These are phyloP conservation scores for Tinea semifulvella DNA, from an alignment of 2,888 invertebrate genomes.

Conservation along the genomic window DNA sequence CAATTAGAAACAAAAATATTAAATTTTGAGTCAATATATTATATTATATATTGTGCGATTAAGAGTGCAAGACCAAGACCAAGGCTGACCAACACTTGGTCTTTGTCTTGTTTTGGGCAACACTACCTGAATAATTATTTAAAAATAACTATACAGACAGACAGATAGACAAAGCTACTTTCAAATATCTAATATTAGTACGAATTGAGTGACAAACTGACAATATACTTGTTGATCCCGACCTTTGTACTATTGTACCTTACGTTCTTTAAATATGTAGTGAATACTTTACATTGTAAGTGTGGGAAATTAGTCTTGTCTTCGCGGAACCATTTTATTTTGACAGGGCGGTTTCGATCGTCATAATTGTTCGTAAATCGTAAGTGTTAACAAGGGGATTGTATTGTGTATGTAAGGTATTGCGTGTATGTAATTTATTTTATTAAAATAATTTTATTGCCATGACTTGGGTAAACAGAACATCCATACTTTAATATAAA, in stretches of 20 bases:
- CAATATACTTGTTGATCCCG: constrained; percentile 2
- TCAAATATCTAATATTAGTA: not conserved
- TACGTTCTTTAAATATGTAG: constrained; percentile 1
- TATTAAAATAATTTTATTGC: constrained; percentile 57
- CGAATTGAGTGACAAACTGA: not conserved
- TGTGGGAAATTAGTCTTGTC: constrained; percentile 53
- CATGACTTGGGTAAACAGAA: constrained; percentile 62
- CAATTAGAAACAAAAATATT: no score
- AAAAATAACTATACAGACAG: not conserved
- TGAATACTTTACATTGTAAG: constrained; percentile 30
- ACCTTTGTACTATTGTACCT: not conserved
- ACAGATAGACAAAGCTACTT: not conserved
- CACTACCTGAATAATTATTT: no score
- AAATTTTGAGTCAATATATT: no score
- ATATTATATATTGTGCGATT: no score
- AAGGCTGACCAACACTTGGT: no score
- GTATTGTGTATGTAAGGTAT: constrained; percentile 43
- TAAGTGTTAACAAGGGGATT: constrained; percentile 42
- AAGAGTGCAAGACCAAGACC: no score
- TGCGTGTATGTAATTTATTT: constrained; percentile 51
- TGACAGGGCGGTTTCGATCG: constrained; percentile 56
- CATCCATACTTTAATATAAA: no score
- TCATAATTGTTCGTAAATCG: constrained; percentile 39
- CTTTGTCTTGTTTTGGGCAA: no score
- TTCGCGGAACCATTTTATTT: constrained; percentile 40